Base-by-base conservation (phyloP, 2,888 invertebrate species). In the Hirudinaria manillensis region DNA sequence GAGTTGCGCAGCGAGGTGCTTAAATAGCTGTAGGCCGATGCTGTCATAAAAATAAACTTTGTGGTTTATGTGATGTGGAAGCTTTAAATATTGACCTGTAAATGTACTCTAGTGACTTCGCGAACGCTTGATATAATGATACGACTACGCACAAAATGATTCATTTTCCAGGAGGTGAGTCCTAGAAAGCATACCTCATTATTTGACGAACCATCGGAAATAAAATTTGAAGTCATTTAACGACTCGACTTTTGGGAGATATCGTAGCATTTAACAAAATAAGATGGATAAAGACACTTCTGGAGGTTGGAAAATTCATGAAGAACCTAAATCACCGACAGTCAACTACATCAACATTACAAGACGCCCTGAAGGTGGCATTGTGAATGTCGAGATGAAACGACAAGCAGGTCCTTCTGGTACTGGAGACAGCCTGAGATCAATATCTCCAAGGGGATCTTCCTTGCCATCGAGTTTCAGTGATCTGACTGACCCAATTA, bases 291-390 rank as follows among this genome's bases (percentile, higher is more conserved):
- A 65, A 73, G 73, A 73, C 29, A 68, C 13, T 34, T 68, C 34
- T n/a, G 32, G 68, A 34, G 61, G 61, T 10, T 61, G 61, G 61
- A 61, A 61, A 61, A 55, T 53, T 3, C 51, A 72, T 3, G 27
- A 45, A 4, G 53, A 24, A 27, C 16, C 55, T 10, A 72, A 72
- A 65, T 71, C 75, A 24, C 76, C 72, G 21, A 66, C 76, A 2
- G 76, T 76, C 24, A 76, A 76, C 73, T 76, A 73, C 55, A 76
- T 76, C 27, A 76, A 76, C 73, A 76, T 76, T 53, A 76, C 76
- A 19, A 56, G 76, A 55, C 67, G 72, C 19, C 76, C 76, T 21
- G 73, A 76, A 68, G 76, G 76, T 36, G 76, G 76, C 36, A 76
- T 76, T 16, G 68, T 76, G 27, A 76, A 76, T 29, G 61, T 76